A percentile compares a stretch with the other conserved stretches of the same genome.
These are phyloP conservation scores for Corydoras maculifer DNA, from an alignment of 2,113 vertebrate species.

Conservation along the genomic window DNA sequence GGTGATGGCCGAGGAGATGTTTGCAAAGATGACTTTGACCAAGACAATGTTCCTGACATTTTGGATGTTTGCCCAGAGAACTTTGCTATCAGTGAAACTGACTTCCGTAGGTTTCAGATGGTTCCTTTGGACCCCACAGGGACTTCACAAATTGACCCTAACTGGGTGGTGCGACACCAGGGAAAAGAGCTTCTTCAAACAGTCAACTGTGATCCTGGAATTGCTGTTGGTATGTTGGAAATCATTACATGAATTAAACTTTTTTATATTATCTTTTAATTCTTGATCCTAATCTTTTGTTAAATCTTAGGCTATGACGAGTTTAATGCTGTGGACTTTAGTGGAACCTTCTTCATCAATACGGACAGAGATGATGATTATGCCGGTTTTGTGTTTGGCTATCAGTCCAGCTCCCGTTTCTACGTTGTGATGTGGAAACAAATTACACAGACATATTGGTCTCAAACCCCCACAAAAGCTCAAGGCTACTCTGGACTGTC, in stretches of 20 bases:
- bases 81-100: constrained; percentile 89
- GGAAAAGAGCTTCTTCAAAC: constrained; percentile 98
- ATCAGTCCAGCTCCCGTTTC: constrained; percentile 96
- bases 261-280: background rate
- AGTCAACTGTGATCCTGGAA: constrained; percentile 96
- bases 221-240: constrained; percentile 82
- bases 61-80: constrained; percentile 95
- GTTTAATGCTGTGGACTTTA: constrained; percentile 97
- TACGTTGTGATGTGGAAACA: constrained; percentile 99
- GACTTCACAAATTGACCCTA: constrained; percentile 95
- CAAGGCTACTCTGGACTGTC: constrained; percentile 95
- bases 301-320: constrained; percentile 80
- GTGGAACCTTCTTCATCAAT: constrained; percentile 97
- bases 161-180: constrained; percentile 97
- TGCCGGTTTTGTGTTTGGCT: constrained; percentile 95
- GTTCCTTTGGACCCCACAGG: constrained; percentile 96
- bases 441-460: constrained; percentile 97
- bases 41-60: constrained; percentile 87
- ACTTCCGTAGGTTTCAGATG: constrained; percentile 98
- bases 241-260: background rate
- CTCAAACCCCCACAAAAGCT: constrained; percentile 83
- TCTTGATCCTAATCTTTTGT: constrained; percentile 5
- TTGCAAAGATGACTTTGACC: constrained; percentile 95
- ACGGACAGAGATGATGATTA: constrained; percentile 97
- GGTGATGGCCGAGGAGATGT: constrained; percentile 92